Evolutionary conservation across 1,140 invertebrate species (phyloP).

Genomic region (Nasonia longicornis): DNA sequence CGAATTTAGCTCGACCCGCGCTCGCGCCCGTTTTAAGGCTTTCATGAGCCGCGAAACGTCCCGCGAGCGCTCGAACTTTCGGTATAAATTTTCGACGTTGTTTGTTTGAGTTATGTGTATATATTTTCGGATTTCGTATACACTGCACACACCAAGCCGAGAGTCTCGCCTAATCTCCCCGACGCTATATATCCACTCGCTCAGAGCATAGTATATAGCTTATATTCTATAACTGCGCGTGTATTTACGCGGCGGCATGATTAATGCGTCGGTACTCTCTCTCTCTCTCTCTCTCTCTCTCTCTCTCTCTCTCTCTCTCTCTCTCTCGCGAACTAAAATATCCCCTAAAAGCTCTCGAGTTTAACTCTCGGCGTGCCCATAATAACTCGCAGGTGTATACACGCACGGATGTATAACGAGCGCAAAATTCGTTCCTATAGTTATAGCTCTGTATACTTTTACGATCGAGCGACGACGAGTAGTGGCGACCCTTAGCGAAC

Average conservation of each 20-base stretch:
- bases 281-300: conserved; percentile 26
- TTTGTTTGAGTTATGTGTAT: background rate
- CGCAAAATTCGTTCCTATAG: no score
- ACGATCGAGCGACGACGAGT: background rate
- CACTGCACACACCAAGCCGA: no score
- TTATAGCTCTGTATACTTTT: background rate
- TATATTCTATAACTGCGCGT: background rate
- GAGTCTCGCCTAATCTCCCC: background rate
- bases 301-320: conserved; percentile 32
- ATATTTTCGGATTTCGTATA: background rate
- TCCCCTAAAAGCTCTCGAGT: background rate
- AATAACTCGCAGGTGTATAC: background rate
- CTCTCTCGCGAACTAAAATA: conserved; percentile 18
- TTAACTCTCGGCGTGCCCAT: background rate
- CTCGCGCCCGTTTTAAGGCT: conserved; percentile 20
- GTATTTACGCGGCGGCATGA: background rate
- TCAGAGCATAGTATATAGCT: background rate
- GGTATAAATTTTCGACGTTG: conserved; percentile 4
- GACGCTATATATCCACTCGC: background rate
- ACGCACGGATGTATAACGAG: background rate
- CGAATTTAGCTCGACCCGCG: conserved; percentile 35
- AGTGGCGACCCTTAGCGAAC: background rate
- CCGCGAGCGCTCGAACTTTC: background rate
- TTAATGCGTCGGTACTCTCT: background rate
- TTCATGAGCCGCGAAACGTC: conserved; percentile 28